Evolutionary conservation across 2,888 invertebrate genomes (phyloP).

Genomic region (Priocnemis perturbator): DNA sequence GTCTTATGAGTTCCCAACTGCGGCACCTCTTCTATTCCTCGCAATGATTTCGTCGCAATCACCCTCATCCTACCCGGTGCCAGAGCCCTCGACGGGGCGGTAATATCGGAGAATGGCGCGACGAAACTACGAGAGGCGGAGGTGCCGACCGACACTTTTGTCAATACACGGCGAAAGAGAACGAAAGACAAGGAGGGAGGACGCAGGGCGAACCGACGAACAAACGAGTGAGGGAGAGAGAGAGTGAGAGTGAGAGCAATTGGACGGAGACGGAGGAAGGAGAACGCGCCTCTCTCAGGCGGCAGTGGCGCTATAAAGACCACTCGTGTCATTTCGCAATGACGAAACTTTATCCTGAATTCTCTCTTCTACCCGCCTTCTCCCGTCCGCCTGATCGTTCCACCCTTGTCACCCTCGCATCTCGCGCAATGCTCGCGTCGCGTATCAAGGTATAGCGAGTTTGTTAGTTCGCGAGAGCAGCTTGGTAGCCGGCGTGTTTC

Average conservation of each 20-base stretch:
- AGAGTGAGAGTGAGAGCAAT: too few relatives aligned
- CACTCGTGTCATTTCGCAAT: slow-evolving; percentile 79
- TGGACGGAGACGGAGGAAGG: too few relatives aligned
- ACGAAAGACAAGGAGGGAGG: slow-evolving; percentile 8
- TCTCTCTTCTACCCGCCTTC: slow-evolving; percentile 57
- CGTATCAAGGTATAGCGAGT: slow-evolving; percentile 45
- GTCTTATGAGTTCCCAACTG: slow-evolving; percentile 73
- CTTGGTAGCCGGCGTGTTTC: slow-evolving; percentile 48
- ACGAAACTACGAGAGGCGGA: slow-evolving; percentile 74
- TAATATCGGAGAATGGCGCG: slow-evolving; percentile 75
- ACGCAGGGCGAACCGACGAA: neutral
- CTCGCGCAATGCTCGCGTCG: slow-evolving; percentile 27
- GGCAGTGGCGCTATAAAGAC: slow-evolving; percentile 77
- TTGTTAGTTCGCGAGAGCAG: slow-evolving; percentile 65
- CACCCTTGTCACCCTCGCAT: slow-evolving; percentile 32
- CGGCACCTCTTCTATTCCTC: slow-evolving; percentile 76
- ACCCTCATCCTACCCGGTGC: slow-evolving; percentile 60
- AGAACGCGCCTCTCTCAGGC: slow-evolving; percentile 39
- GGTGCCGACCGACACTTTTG: slow-evolving; percentile 76
- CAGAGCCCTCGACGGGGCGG: slow-evolving; percentile 64
- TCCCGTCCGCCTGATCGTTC: slow-evolving; percentile 28
- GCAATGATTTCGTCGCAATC: slow-evolving; percentile 77
- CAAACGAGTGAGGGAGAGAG: neutral
- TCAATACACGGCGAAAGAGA: slow-evolving; percentile 75
- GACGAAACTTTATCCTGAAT: slow-evolving; percentile 78